These are phyloP conservation scores for Coryphaenoides rupestris DNA, from an alignment of 2,113 vertebrate species.

Conservation along the genomic window DNA sequence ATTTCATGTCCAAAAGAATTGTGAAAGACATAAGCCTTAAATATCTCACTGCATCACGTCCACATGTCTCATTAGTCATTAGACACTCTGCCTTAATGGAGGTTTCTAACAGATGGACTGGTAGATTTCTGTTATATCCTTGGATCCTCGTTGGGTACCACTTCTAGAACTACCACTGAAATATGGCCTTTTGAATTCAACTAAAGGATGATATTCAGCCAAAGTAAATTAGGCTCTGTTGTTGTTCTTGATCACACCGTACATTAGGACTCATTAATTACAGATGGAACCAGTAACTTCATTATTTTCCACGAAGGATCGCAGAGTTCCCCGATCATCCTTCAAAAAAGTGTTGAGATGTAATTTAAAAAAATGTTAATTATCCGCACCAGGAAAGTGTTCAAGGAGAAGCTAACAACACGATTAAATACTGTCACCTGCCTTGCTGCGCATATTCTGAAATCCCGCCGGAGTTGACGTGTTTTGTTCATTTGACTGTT, in stretches of 20 bases:
- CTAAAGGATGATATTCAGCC: slow-evolving; percentile 10
- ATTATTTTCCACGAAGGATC: too few relatives aligned
- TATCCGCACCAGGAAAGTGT: slow-evolving; percentile 35
- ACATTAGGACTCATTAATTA: background rate
- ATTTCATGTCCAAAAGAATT: slow-evolving; percentile 11
- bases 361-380: slow-evolving; percentile 23
- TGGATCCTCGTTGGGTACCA: slow-evolving; percentile 41
- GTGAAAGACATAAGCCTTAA: slow-evolving; percentile 21
- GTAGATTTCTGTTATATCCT: slow-evolving; percentile 33
- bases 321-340: too few relatives aligned
- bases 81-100: background rate
- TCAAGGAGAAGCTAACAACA: too few relatives aligned
- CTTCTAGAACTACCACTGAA: slow-evolving; percentile 40
- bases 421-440: too few relatives aligned
- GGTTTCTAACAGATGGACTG: background rate
- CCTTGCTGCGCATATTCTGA: too few relatives aligned
- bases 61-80: background rate
- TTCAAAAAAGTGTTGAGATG: slow-evolving; percentile 1
- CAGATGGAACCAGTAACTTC: too few relatives aligned
- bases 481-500: background rate
- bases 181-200: too few relatives aligned
- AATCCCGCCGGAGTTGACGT: too few relatives aligned
- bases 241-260: background rate
- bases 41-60: slow-evolving; percentile 1
- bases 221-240: background rate